phyloP scores from a whole-genome alignment of 2,113 vertebrate species.

The Dolichotis patagonum region DNA sequence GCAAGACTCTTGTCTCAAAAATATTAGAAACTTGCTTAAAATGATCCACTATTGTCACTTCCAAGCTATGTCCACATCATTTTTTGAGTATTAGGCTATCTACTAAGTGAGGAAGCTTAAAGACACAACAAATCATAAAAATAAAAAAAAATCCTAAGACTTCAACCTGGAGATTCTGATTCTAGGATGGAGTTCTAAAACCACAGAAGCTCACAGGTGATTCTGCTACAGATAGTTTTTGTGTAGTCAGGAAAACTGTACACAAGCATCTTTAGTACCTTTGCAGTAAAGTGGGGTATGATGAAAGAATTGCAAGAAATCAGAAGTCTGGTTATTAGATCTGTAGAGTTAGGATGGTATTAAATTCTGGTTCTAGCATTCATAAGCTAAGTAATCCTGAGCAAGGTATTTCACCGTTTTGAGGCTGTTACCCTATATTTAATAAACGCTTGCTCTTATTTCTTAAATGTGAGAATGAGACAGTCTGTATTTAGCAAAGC shows the following conservation, averaged over 20 bases:
- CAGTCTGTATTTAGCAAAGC: not conserved
- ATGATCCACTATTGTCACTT: not conserved
- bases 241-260: not conserved
- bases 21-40: not conserved
- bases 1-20: too few relatives aligned
- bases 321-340: not conserved
- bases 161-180: not conserved
- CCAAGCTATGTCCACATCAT: not conserved
- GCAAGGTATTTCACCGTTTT: constrained; percentile 6
- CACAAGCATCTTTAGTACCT: not conserved
- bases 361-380: constrained; percentile 31
- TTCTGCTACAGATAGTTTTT: not conserved
- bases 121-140: not conserved
- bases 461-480: constrained; percentile 20
- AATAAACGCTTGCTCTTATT: not conserved
- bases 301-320: constrained; percentile 1
- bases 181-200: not conserved
- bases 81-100: not conserved
- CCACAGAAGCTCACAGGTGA: not conserved
- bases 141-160: not conserved
- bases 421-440: constrained; percentile 30
- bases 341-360: constrained; percentile 21
- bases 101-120: not conserved
- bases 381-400: not conserved
- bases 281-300: not conserved